These are phyloP conservation scores for Florisuga fusca DNA, from an alignment of 2,797 vertebrate genomes.

Conservation along the genomic window DNA sequence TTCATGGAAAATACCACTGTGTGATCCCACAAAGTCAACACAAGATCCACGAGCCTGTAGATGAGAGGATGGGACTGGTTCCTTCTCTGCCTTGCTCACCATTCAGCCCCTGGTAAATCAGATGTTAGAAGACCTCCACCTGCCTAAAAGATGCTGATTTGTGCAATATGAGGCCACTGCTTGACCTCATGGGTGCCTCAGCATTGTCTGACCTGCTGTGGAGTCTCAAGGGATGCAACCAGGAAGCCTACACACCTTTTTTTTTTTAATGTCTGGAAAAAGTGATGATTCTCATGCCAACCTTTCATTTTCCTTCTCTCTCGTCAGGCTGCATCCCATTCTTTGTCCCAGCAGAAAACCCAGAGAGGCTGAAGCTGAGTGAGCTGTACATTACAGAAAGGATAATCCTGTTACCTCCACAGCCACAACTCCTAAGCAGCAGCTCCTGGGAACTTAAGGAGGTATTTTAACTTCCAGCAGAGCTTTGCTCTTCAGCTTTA, in stretches of 20 bases:
- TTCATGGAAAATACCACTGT: background rate
- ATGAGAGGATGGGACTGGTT: background rate
- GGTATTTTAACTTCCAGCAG: background rate
- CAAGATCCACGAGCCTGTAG: background rate
- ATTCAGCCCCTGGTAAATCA: background rate
- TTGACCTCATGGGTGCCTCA: rapidly evolving
- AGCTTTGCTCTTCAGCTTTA: background rate
- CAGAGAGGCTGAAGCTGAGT: background rate
- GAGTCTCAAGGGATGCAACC: background rate
- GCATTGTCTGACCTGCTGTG: background rate
- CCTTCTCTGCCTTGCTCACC: background rate
- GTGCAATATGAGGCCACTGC: background rate
- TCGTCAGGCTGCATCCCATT: background rate
- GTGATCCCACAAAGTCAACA: background rate
- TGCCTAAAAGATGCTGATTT: background rate
- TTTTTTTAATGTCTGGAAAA: background rate
- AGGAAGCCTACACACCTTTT: background rate
- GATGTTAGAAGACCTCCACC: background rate
- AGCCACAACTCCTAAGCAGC: background rate
- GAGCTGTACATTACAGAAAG: background rate
- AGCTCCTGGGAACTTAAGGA: background rate
- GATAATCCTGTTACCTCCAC: background rate
- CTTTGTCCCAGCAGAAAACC: background rate
- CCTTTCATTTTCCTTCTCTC: background rate
- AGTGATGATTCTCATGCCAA: background rate